Evolutionary conservation across 2,888 invertebrate genomes (phyloP).

Genomic region (Lochmaea crataegi): DNA sequence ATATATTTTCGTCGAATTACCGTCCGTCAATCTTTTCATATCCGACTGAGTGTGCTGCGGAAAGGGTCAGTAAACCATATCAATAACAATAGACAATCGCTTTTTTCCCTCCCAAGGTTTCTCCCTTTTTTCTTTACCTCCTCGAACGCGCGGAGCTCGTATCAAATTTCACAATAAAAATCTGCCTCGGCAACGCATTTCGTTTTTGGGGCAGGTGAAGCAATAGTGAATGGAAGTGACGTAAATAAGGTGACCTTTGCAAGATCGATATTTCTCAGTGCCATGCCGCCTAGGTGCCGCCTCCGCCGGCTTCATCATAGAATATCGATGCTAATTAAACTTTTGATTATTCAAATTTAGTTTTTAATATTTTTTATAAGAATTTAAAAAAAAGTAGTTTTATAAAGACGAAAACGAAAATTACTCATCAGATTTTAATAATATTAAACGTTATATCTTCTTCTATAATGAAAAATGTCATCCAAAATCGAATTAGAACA

Average conservation of each 20-base stretch:
- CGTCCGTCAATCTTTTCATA: not conserved
- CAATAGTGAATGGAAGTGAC: slow-evolving; percentile 54
- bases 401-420: too few species aligned
- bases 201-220: slow-evolving; percentile 46
- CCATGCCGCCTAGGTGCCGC: slow-evolving; percentile 47
- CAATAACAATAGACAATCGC: slow-evolving; percentile 16
- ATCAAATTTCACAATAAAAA: slow-evolving; percentile 34
- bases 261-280: slow-evolving; percentile 51
- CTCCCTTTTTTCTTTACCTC: not conserved
- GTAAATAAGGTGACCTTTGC: slow-evolving; percentile 55
- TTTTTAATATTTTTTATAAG: not conserved
- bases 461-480: too few species aligned
- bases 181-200: slow-evolving; percentile 29
- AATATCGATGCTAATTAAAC: not conserved
- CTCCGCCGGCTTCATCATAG: slow-evolving; percentile 37
- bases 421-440: too few species aligned
- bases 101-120: too few species aligned
- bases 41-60: not conserved
- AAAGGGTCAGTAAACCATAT: slow-evolving; percentile 31
- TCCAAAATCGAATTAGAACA: too few species aligned
- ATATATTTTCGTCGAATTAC: not conserved
- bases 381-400: too few species aligned
- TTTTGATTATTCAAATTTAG: not conserved
- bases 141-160: not conserved
- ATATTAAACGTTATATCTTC: too few species aligned